Conservation (phyloP, 2,888 invertebrate genomes). For the Drosophila paranaensis region DNA sequence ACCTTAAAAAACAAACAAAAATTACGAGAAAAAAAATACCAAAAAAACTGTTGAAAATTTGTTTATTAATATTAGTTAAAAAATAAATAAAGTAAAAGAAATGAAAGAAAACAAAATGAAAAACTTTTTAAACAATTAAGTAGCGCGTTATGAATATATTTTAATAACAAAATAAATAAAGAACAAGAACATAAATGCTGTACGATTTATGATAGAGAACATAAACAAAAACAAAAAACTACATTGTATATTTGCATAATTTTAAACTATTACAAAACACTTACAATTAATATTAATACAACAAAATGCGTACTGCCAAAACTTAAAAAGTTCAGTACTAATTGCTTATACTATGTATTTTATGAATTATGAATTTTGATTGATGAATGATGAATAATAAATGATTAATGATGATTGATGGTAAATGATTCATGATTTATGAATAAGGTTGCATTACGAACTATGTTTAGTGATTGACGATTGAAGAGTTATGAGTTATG, state of each 20-base stretch:
- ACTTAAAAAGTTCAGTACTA: constrained; percentile 83
- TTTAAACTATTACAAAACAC: constrained; percentile 48
- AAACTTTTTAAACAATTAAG: constrained; percentile 77
- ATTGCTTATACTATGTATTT: constrained; percentile 60
- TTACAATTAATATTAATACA: constrained; percentile 15
- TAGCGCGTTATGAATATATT: constrained; percentile 79
- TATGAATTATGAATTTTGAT: constrained; percentile 31
- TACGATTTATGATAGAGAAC: constrained; percentile 58
- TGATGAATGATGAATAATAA: constrained; percentile 20
- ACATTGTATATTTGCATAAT: constrained; percentile 63
- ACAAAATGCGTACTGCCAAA: constrained; percentile 81
- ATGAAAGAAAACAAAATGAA: constrained; percentile 17
- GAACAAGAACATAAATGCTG: constrained; percentile 48
- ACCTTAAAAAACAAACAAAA: constrained; percentile 10
- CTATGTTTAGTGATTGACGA: neutral
- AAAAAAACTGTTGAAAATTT: constrained; percentile 66
- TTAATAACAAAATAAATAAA: constrained; percentile 57
- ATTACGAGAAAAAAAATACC: constrained; percentile 20
- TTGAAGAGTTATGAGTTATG: neutral
- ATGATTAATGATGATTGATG: neutral
- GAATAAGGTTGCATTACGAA: neutral
- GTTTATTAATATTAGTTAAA: constrained; percentile 79
- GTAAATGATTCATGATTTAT: neutral
- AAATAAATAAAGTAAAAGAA: constrained; percentile 34
- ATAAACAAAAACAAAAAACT: constrained; percentile 25